phyloP scores from a whole-genome alignment of 2,113 vertebrate genomes.

The Rousettus leschenaultii region DNA sequence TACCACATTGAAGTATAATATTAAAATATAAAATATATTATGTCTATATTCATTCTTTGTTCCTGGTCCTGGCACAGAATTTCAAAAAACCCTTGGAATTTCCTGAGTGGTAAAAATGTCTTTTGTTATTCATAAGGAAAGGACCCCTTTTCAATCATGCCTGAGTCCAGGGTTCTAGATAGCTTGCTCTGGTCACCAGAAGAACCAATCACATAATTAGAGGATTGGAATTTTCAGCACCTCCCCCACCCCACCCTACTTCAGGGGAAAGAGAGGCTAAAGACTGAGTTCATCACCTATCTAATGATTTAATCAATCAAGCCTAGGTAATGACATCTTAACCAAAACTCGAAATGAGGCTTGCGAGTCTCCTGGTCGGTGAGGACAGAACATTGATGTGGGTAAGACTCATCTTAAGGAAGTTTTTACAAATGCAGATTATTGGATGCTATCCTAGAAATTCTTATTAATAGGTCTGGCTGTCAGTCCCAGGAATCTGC shows the following conservation, averaged over 20 bases:
- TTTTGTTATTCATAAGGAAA: background rate
- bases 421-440: background rate
- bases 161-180: background rate
- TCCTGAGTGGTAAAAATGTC: background rate
- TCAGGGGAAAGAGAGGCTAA: background rate
- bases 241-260: background rate
- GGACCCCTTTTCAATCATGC: background rate
- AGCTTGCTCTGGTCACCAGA: background rate
- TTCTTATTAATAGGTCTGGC: background rate
- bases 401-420: background rate
- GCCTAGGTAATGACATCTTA: background rate
- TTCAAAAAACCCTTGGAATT: constrained; percentile 23
- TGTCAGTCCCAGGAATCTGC: background rate
- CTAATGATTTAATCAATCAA: background rate
- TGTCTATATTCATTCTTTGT: background rate
- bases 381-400: background rate
- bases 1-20: background rate
- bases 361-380: background rate
- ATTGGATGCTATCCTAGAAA: background rate
- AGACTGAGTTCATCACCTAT: background rate
- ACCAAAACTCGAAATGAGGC: background rate
- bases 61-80: background rate
- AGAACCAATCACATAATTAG: background rate
- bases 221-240: background rate
- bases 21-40: background rate